Evolutionary conservation across 2,113 vertebrate species (phyloP).

Genomic region (Alectura lathami): DNA sequence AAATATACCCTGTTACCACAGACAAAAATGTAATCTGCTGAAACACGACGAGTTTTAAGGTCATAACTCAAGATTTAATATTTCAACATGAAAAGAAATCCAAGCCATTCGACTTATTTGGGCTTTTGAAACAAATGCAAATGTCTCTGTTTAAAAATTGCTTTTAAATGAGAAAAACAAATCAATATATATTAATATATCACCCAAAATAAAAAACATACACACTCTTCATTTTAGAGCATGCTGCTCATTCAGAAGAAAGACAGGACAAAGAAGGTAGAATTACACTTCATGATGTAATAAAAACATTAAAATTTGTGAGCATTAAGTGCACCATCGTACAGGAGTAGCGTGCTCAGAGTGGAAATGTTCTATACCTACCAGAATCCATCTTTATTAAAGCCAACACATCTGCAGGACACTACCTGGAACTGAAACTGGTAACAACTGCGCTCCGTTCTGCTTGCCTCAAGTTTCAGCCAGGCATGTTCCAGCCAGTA

Average conservation of each 20-base stretch:
- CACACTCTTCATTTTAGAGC: conserved; percentile 47
- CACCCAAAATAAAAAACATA: conserved; percentile 19
- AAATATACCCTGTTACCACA: conserved; percentile 28
- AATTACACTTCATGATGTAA: conserved; percentile 80
- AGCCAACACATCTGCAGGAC: conserved; percentile 49
- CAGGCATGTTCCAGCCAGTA: conserved; percentile 28
- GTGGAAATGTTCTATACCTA: conserved; percentile 81
- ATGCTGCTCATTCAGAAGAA: conserved; percentile 54
- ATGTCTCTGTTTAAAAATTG: conserved; percentile 47
- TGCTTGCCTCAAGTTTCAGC: background rate
- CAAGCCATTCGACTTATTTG: conserved; percentile 39
- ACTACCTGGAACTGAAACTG: conserved; percentile 34
- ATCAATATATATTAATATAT: conserved; percentile 61
- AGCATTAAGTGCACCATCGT: conserved; percentile 79
- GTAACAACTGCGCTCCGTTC: background rate
- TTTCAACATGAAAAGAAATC: conserved; percentile 63
- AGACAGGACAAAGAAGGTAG: conserved; percentile 62
- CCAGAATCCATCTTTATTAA: conserved; percentile 73
- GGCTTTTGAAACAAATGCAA: conserved; percentile 56
- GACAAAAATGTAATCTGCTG: conserved; percentile 30
- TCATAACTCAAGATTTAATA: conserved; percentile 73
- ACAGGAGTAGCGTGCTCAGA: conserved; percentile 82
- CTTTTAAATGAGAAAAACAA: conserved; percentile 37
- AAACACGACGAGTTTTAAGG: conserved; percentile 33
- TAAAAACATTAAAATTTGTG: conserved; percentile 77